Conservation (phyloP, 1,140 invertebrate genomes). For the Lepidurus apus region DNA sequence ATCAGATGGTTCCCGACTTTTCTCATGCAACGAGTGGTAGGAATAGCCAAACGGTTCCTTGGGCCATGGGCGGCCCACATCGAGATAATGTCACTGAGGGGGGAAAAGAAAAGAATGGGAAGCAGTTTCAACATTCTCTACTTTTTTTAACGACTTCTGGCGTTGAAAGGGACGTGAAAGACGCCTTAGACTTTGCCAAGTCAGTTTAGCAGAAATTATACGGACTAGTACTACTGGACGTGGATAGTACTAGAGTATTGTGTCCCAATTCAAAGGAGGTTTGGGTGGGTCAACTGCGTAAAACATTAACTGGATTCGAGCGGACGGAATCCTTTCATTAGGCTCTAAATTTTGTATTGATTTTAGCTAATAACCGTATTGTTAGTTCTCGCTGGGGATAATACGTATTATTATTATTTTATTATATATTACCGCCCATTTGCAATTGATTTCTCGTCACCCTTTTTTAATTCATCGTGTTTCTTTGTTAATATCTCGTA, state of each 20-base stretch:
- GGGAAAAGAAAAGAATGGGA: background rate
- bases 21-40: background rate
- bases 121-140: background rate
- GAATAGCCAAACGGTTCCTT: conserved; percentile 18
- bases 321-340: too few species aligned
- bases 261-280: too few species aligned
- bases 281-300: too few species aligned
- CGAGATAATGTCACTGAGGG: background rate
- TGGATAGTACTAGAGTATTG: background rate
- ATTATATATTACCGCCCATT: too few species aligned
- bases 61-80: background rate
- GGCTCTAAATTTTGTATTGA: too few species aligned
- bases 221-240: background rate
- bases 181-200: conserved; percentile 8
- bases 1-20: conserved; percentile 19
- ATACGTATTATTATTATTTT: too few species aligned
- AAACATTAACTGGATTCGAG: too few species aligned
- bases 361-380: too few species aligned
- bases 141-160: background rate
- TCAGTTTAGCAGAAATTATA: background rate
- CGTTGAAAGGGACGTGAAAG: conserved; percentile 4
- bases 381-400: too few species aligned
- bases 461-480: too few species aligned
- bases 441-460: too few species aligned
- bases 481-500: too few species aligned